Evolutionary conservation across 2,797 vertebrate species (phyloP).

Genomic region (Oreortyx pictus): DNA sequence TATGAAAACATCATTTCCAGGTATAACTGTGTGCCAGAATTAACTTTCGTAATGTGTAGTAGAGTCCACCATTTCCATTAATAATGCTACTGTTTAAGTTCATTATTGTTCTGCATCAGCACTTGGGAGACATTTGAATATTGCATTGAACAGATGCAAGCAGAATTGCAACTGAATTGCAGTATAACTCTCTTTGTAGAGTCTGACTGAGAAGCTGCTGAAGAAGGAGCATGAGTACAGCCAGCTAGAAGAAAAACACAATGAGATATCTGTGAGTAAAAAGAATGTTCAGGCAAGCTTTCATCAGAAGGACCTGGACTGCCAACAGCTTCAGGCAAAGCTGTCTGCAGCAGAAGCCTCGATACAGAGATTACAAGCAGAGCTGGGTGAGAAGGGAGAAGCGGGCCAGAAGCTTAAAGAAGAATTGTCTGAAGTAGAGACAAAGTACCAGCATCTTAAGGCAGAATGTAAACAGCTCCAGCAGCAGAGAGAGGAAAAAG

Average conservation of each 20-base stretch:
- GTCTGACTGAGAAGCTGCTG: conserved; percentile 86
- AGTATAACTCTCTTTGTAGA: conserved; percentile 76
- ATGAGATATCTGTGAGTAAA: conserved; percentile 83
- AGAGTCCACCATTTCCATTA: not conserved
- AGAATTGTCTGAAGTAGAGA: conserved; percentile 89
- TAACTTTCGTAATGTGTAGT: not conserved
- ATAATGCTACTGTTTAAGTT: not conserved
- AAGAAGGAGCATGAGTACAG: conserved; percentile 87
- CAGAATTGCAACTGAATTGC: not conserved
- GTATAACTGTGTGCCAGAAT: not conserved
- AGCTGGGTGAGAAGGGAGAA: conserved; percentile 85
- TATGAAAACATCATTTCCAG: not conserved
- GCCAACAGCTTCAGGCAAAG: conserved; percentile 89
- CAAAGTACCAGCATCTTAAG: conserved; percentile 90
- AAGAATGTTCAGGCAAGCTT: conserved; percentile 86
- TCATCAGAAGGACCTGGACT: conserved; percentile 90
- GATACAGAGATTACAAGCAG: conserved; percentile 84
- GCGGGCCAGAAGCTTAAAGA: conserved; percentile 85
- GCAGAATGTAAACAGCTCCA: conserved; percentile 93
- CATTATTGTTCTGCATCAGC: not conserved
- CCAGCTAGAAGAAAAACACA: conserved; percentile 86
- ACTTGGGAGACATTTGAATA: not conserved
- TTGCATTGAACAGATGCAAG: not conserved
- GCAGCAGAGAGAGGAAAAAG: conserved; percentile 93
- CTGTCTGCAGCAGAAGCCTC: conserved; percentile 84